Evolutionary conservation across 2,888 invertebrate species (phyloP), one percentile per base, ranked within the genome.

Genomic region (Rotaria macrura): DNA sequence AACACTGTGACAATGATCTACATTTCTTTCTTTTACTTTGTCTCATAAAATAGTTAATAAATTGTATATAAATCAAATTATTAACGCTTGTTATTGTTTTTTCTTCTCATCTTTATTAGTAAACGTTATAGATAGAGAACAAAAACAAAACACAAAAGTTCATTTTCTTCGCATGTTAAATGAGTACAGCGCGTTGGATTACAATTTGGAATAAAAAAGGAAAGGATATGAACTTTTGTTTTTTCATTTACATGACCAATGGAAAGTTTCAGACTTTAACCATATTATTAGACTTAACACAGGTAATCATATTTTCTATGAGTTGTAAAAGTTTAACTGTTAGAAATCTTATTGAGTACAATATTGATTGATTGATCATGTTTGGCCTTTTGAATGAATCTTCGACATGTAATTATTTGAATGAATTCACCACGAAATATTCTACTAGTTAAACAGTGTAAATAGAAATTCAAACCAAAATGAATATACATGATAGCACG

Each of bases 391-490:
- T 2, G 5, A 23, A 23, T 23, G 12, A 43, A 25, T 79, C 6
- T 38, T 79, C n/a, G 23, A 43, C 74, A 79, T 40, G 43, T 79
- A 9, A 79, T 40, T 43, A n/a, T 25, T 79, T n/a, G 23, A 23
- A 79, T 43, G 43, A 79, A 79, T 79, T 79, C 40, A 12, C 40
- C 43, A 43, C 74, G 74, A 79, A 79, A 79, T 79, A 79, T 79
- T 79, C 74, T 40, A 79, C 74, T 79, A 25, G 74, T 79, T 43
- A 79, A 79, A 79, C 74, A 79, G 25, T 79, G n/a, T 43, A 79
- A 43, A 43, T 79, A 79, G 43, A 79, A 79, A 79, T 79, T 79
- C 0, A 10, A 79, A 43, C 6, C 74, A 43, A 79, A 79, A 79
- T 79, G 74, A 20, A 79, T 10, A 38, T 79, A 20, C 74, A 79